Conservation (phyloP, 1,140 invertebrate species). For the Prorops nasuta region DNA sequence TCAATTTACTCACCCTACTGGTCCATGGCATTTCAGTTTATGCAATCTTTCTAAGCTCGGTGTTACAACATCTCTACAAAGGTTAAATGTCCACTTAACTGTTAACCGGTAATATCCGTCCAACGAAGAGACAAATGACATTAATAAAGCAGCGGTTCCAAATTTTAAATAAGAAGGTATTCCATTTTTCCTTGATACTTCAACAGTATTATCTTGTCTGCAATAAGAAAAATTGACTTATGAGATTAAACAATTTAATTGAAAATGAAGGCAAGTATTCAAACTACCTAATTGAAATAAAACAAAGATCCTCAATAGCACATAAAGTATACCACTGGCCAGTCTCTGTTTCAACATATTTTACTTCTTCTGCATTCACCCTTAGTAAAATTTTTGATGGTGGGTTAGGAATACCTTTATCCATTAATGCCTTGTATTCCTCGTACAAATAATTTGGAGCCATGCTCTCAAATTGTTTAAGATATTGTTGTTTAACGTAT, state of each 20-base stretch:
- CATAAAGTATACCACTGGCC: conserved; percentile 71
- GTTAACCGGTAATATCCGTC: conserved; percentile 87
- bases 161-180: conserved; percentile 77
- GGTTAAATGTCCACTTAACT: conserved; percentile 86
- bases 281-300: conserved; percentile 65
- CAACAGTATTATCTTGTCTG: conserved; percentile 66
- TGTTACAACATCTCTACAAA: conserved; percentile 76
- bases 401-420: conserved; percentile 52
- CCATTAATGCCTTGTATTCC: conserved; percentile 68
- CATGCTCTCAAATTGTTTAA: conserved; percentile 73
- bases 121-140: conserved; percentile 80
- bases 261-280: conserved; percentile 1
- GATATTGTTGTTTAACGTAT: conserved; percentile 74
- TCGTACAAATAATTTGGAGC: conserved; percentile 80
- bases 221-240: conserved; percentile 10
- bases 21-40: conserved; percentile 80
- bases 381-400: conserved; percentile 54
- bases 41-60: conserved; percentile 74
- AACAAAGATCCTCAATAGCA: conserved; percentile 79
- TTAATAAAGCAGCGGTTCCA: conserved; percentile 58
- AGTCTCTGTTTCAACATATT: conserved; percentile 65
- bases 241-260: background rate
- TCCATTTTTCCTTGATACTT: conserved; percentile 75
- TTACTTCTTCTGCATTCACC: conserved; percentile 64
- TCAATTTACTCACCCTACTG: conserved; percentile 67